Conservation (phyloP, 2,888 invertebrate species). For the Drosophila paracracens region DNA sequence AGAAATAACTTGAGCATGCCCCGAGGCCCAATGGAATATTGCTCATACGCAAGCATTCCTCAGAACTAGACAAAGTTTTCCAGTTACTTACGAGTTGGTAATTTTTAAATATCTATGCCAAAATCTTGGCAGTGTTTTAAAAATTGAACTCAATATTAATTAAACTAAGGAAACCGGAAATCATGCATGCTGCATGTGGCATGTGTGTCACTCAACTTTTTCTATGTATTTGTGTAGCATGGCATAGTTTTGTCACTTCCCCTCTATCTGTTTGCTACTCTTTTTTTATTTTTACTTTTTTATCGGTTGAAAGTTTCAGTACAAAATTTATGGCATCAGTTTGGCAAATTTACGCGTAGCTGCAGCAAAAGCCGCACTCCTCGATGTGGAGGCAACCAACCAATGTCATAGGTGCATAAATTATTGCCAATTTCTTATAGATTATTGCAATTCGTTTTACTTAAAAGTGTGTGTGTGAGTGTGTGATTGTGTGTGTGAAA, state of each 20-base stretch:
- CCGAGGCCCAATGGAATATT: conserved; percentile 23
- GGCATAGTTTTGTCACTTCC: conserved; percentile 14
- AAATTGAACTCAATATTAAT: conserved; percentile 63
- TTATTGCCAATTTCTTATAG: conserved; percentile 59
- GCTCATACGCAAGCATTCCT: conserved; percentile 43
- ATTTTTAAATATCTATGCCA: conserved; percentile 19
- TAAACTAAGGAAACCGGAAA: conserved; percentile 49
- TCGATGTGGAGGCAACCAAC: conserved; percentile 27
- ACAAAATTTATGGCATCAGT: conserved; percentile 66
- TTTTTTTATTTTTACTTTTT: conserved; percentile 3
- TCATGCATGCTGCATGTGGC: conserved; percentile 24
- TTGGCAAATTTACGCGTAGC: conserved; percentile 69
- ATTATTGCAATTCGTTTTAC: conserved; percentile 45
- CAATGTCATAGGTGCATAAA: conserved; percentile 67
- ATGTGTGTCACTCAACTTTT: conserved; percentile 17
- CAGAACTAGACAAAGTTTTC: conserved; percentile 35
- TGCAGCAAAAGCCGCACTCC: conserved; percentile 19
- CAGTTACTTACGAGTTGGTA: conserved; percentile 3
- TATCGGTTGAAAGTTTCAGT: conserved; percentile 30
- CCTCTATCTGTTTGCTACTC: not conserved
- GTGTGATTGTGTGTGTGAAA: not conserved
- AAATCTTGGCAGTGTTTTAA: conserved; percentile 32
- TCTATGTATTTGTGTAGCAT: conserved; percentile 30
- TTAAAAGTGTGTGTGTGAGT: not conserved
- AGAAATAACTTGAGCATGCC: conserved; percentile 29